phyloP scores from a whole-genome alignment of 2,888 invertebrate genomes.

The Diarsia brunnea region DNA sequence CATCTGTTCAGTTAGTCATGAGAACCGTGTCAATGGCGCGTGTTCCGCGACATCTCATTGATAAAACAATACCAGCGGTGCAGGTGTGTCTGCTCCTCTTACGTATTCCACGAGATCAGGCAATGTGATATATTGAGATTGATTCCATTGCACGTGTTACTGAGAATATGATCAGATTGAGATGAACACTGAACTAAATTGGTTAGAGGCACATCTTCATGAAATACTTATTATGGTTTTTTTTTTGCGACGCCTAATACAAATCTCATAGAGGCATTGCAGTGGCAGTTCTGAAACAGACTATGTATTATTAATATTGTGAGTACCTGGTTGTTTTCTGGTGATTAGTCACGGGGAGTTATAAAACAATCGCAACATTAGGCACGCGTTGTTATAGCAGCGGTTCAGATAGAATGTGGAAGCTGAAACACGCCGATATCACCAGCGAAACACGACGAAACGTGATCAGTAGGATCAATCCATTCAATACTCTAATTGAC shows the following conservation, averaged over 20 bases:
- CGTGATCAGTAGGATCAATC: conserved; percentile 14
- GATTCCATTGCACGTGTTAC: conserved; percentile 14
- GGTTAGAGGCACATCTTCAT: not conserved
- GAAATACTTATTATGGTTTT: not conserved
- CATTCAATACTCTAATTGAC: not conserved
- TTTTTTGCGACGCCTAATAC: not conserved
- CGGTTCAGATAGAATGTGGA: conserved; percentile 40
- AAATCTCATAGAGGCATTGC: not conserved
- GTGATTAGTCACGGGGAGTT: conserved; percentile 2
- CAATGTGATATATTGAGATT: conserved; percentile 30
- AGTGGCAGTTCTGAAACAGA: not conserved
- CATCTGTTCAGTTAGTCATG: not conserved
- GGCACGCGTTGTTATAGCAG: conserved; percentile 39
- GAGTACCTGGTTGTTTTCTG: not conserved
- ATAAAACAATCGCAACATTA: conserved; percentile 35
- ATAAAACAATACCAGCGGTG: conserved; percentile 55
- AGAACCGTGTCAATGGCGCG: not conserved
- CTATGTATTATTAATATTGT: not conserved
- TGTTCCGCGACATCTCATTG: conserved; percentile 37
- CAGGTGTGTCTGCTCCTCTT: conserved; percentile 42
- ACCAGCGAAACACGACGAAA: not conserved
- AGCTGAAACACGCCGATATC: conserved; percentile 43
- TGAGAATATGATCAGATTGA: not conserved
- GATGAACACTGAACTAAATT: not conserved
- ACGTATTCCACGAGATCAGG: not conserved